Base-by-base conservation (phyloP, 92 coral and sea anemone genomes). In the Siderastrea siderea region DNA sequence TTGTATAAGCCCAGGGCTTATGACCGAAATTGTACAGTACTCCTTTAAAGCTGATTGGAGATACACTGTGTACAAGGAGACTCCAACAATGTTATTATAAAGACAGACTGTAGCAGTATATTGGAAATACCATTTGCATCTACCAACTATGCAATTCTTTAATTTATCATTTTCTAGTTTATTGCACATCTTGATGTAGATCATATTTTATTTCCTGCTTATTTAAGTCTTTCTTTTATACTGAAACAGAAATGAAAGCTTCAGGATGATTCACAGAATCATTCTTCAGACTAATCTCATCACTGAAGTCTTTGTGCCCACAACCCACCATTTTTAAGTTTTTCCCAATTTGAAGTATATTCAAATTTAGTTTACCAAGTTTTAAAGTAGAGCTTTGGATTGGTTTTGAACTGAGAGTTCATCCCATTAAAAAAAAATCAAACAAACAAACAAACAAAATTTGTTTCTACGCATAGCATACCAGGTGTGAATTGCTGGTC, bases 231-330 rank as follows among this genome's bases (percentile, higher is more conserved):
- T 68, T 3, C 50, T 13, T 46, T 68, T 13, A 12, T 11, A 68
- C 38, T 68, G 74, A 68, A 68, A 68, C 74, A 68, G 74, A 68
- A 68, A 44, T 68, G 74, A 68, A 68, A 68, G 74, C 74, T 38
- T 68, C 74, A 68, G 74, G 74, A 68, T 68, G 38, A 68, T 46
- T 68, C 74, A 68, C 74, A 68, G 74, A 68, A 68, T 68, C 74
- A 68, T 68, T 68, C 74, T 68, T 68, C 74, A 68, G 74, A 68
- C 17, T 68, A 68, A 46, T 68, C 74, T 68, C 17, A 52, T 68
- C 74, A 68, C 74, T 68, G 74, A 68, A 68, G 74, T 11, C 74
- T 68, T 68, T 68, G 17, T 26, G 38, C 74, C 17, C 74, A 68
- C 74, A 68, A 68, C 74, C 74, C 17, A 68, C 74, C 17, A 68